Base-by-base conservation (phyloP, 2,797 vertebrate species). In the Acrossocheilus fasciatus region DNA sequence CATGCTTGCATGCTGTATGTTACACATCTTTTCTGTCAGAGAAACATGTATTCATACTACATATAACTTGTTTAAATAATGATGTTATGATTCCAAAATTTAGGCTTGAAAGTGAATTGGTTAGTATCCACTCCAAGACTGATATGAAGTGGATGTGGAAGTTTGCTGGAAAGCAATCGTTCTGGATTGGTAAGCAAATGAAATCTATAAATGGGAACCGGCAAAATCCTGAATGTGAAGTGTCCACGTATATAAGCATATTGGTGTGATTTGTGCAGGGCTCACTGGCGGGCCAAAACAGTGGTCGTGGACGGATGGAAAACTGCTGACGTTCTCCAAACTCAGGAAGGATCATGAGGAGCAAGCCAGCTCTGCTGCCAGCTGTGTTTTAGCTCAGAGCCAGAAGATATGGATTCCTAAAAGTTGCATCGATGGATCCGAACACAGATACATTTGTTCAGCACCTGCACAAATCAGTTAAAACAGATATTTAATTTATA, bases 101-200 rank as follows among this genome's bases (percentile, higher is more conserved):
- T 81, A 96, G 96, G 84, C 94, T 93, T 34, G 92, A 94, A 90
- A 92, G 95, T 90, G 94, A 94, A 81, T 92, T 97, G 91, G 90
- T 87, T 59, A 93, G 91, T 87, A 89, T 96, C 34, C 92, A 86
- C 68, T 96, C 94, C 85, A 89, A 92, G 6, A 89, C 84, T 73
- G 91, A 95, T 86, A 87, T 92, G 91, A 69, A 47, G 57, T 96
- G 92, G 93, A 79, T 95, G 15, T 95, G 92, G 91, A 96, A 87
- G 66, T 95, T 96, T 90, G 91, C 91, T 54, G 91, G 92, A 62
- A 95, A 92, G 92, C 92, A 93, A 81, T 89, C 92, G 0, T 95
- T 97, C 89, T 94, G 93, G 94, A 95, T 94, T 30, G 94, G 95
- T 96, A 92, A 93, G 57, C 30, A 73, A 69, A 59, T 4, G 0